Base-by-base conservation (phyloP, 2,113 vertebrate genomes). In the Corythornis cristatus region DNA sequence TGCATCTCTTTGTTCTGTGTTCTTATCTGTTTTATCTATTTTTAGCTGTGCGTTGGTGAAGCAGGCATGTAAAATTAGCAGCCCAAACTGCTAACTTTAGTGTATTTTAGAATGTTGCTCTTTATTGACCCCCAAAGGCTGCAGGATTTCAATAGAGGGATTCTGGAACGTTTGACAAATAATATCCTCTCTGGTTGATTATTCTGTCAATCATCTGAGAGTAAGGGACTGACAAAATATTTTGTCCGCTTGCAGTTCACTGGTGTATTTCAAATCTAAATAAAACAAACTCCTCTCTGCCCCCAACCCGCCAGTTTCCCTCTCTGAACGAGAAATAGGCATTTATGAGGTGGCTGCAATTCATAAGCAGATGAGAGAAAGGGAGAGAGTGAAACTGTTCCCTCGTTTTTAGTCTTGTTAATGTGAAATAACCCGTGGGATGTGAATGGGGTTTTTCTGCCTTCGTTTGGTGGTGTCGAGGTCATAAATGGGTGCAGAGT, bases 1-100 rank as follows among this genome's bases (percentile, higher is more conserved):
- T 74, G 50, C 79, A 57, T 94, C 78, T 92, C 90, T 93, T 96
- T 94, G 95, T 95, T 92, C 89, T 83, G 56, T 64, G 31, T 83
- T 88, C 57, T 88, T 91, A 91, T 91, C 79, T 86, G 28, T 92
- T 89, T 89, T 76, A 87, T 87, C 85, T 96, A 75, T 94, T 93
- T 96, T 95, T 93, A 95, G 90, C 88, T 54, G n/a, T 45, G 81
- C 5, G 0, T 72, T 83, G 65, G 76, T 88, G 68, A 91, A 85
- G 61, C 67, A 45, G 65, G 75, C 81, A 6, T 45, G 28, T 83
- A 90, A 91, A 91, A 96, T 91, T 86, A 93, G 92, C 85, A 88
- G 43, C 81, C 54, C 31, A 35, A 80, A 89, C n/a, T 64, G 70
- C 70, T 75, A 92, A 94, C 75, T 91, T 88, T 15, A 50, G 74